A percentile compares a stretch with the other conserved stretches of the same genome.
Evolutionary conservation across 2,888 invertebrate species (phyloP).

Genomic region (Esperia sulphurella): DNA sequence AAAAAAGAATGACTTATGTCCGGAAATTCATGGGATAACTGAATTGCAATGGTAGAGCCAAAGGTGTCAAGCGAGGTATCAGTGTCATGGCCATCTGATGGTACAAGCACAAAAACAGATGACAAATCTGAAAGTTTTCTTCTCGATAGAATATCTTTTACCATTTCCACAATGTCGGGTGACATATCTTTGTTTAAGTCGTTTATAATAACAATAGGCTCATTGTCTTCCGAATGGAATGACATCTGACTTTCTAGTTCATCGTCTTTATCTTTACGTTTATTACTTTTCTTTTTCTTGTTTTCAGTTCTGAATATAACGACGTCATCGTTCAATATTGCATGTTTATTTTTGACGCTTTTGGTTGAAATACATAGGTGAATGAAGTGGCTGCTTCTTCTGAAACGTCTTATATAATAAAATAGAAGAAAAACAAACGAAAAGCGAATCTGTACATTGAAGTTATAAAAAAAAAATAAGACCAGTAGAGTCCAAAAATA

Average conservation of each 20-base stretch:
- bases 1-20: not conserved
- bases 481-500: no score
- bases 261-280: not conserved
- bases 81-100: constrained; percentile 16
- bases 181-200: not conserved
- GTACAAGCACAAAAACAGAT: constrained; percentile 33
- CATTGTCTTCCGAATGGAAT: not conserved
- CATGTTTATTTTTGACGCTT: not conserved
- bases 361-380: not conserved
- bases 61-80: not conserved
- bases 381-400: no score
- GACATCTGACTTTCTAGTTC: not conserved
- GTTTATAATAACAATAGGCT: not conserved
- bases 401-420: no score
- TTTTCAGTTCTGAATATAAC: not conserved
- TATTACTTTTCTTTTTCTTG: constrained; percentile 3
- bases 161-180: constrained; percentile 23
- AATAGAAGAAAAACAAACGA: no score
- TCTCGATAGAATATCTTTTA: constrained; percentile 26
- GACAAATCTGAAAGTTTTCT: constrained; percentile 25
- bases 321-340: not conserved
- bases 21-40: constrained; percentile 26
- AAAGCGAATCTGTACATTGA: no score
- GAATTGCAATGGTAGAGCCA: constrained; percentile 33
- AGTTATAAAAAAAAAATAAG: no score